phyloP scores from a whole-genome alignment of 64 coral and sea anemone genomes.

The Dendronephthya gigantea region DNA sequence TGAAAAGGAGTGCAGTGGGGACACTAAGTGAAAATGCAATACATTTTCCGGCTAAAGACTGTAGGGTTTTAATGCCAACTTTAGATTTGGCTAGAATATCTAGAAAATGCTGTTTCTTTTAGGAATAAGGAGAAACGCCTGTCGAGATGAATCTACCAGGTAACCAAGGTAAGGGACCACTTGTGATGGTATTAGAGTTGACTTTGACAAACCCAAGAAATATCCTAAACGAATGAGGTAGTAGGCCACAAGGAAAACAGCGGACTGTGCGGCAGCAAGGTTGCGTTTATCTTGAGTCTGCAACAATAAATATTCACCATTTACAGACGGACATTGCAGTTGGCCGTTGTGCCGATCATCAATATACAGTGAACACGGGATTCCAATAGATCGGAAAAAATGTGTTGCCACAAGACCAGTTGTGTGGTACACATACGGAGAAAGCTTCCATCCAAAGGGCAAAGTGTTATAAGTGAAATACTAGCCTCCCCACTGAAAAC shows the following conservation, averaged over 20 bases:
- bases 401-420: constrained; percentile 30
- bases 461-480: constrained; percentile 20
- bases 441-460: too few relatives aligned
- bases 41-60: constrained; percentile 7
- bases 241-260: background rate
- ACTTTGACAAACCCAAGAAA: background rate
- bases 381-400: background rate
- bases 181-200: background rate
- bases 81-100: background rate
- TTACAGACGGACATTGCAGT: background rate
- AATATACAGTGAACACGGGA: constrained; percentile 27
- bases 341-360: constrained; percentile 31
- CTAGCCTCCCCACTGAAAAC: too few relatives aligned
- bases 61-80: background rate
- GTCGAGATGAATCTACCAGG: background rate
- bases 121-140: background rate
- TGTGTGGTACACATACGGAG: constrained; percentile 26
- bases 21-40: background rate
- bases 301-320: background rate
- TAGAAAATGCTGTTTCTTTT: background rate
- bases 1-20: background rate
- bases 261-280: background rate
- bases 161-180: background rate
- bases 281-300: background rate
- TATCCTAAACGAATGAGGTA: background rate